Evolutionary conservation across 2,113 vertebrate species (phyloP).

Genomic region (Pteropus alecto): DNA sequence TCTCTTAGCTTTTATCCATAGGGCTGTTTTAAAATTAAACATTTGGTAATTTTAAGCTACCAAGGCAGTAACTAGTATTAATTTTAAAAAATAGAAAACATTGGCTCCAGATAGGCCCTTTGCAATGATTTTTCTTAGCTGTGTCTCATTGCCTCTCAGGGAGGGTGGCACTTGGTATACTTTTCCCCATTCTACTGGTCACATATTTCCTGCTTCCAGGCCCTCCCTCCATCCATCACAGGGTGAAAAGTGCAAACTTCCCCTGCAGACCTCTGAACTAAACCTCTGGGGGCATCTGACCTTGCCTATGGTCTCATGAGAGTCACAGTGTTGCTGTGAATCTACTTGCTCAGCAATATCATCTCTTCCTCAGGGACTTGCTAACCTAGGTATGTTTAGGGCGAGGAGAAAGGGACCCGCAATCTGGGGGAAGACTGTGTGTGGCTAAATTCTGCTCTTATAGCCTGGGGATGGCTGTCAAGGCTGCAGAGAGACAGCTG

Average conservation of each 20-base stretch:
- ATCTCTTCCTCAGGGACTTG: background rate
- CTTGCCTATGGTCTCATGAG: background rate
- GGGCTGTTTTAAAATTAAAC: background rate
- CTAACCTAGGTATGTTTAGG: background rate
- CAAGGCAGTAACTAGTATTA: background rate
- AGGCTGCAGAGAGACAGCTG: background rate
- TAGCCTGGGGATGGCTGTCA: background rate
- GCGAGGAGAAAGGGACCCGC: too few species aligned
- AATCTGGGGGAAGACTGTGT: accelerated
- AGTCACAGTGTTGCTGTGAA: background rate
- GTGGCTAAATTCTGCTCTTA: background rate
- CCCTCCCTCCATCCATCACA: too few species aligned
- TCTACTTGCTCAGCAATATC: background rate
- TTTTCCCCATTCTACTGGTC: background rate
- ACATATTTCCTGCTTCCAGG: background rate
- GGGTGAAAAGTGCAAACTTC: background rate
- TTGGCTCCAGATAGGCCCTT: background rate
- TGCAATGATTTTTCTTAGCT: background rate
- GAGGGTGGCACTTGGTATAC: background rate
- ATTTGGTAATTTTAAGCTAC: conserved; percentile 8
- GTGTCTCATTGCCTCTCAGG: background rate
- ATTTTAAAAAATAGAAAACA: background rate
- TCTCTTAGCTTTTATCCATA: background rate
- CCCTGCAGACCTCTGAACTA: background rate
- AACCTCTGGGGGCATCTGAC: background rate